phyloP scores from a whole-genome alignment of 2,113 vertebrate species.

The Chionomys nivalis region DNA sequence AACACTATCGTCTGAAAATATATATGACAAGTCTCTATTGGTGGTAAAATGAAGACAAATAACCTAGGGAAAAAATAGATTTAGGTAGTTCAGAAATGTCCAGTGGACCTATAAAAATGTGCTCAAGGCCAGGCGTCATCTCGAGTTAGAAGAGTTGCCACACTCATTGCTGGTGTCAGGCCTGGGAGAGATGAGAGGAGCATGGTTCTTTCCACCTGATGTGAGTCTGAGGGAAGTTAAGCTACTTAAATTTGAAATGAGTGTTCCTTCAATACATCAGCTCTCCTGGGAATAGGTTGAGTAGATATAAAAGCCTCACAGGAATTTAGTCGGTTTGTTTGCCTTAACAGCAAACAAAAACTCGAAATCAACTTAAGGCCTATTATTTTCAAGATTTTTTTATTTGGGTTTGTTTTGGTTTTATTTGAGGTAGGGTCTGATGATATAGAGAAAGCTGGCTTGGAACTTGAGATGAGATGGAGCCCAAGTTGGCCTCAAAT shows the following conservation, averaged over 20 bases:
- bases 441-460: neutral
- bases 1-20: neutral
- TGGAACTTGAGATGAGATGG: too few species aligned
- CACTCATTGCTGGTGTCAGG: neutral
- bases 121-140: neutral
- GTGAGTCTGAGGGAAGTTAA: slow-evolving; percentile 28
- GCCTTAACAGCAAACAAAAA: slow-evolving; percentile 37
- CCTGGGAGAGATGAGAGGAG: neutral
- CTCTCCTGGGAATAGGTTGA: slow-evolving; percentile 38
- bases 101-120: neutral
- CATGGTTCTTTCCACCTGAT: neutral
- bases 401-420: neutral
- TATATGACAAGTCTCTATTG: neutral
- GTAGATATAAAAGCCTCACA: neutral
- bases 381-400: neutral
- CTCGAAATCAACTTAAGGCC: neutral
- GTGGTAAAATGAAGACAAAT: neutral
- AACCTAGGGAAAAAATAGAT: neutral
- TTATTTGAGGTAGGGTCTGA: neutral
- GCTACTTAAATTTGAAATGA: neutral
- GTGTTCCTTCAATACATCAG: neutral
- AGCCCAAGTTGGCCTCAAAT: neutral
- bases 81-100: neutral
- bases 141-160: neutral
- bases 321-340: neutral